phyloP scores from a whole-genome alignment of 2,888 invertebrate genomes.

The Cephus spinipes region DNA sequence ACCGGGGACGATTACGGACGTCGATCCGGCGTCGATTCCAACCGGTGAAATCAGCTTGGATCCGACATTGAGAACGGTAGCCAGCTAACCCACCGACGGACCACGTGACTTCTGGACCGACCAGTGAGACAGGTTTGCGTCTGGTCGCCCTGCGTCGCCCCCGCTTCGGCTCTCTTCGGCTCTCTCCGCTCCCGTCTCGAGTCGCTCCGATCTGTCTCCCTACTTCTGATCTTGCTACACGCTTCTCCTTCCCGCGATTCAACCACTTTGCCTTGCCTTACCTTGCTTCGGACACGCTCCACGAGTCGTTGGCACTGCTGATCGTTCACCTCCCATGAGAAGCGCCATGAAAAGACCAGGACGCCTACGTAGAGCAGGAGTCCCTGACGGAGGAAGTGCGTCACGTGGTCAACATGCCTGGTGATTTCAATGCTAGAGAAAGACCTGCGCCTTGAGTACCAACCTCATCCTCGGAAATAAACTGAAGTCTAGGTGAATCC shows the following conservation, averaged over 20 bases:
- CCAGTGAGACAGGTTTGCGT: slow-evolving; percentile 5
- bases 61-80: slow-evolving; percentile 32
- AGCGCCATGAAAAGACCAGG: background rate
- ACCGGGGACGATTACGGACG: slow-evolving; percentile 7
- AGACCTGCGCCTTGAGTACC: background rate
- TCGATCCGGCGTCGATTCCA: slow-evolving; percentile 25
- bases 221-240: background rate
- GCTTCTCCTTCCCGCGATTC: background rate
- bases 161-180: background rate
- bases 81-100: slow-evolving; percentile 14
- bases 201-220: background rate
- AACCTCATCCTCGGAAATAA: background rate
- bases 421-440: background rate
- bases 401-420: background rate
- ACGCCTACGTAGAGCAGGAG: background rate
- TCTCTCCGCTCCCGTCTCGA: background rate
- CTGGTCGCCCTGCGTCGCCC: background rate
- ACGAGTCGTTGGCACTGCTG: background rate
- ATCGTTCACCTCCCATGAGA: background rate
- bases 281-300: background rate
- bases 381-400: background rate
- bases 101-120: slow-evolving; percentile 9
- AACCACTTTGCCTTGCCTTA: background rate
- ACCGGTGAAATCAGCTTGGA: slow-evolving; percentile 37
- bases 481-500: background rate